Conservation (phyloP, 2,797 vertebrate genomes). For the Betta splendens region DNA sequence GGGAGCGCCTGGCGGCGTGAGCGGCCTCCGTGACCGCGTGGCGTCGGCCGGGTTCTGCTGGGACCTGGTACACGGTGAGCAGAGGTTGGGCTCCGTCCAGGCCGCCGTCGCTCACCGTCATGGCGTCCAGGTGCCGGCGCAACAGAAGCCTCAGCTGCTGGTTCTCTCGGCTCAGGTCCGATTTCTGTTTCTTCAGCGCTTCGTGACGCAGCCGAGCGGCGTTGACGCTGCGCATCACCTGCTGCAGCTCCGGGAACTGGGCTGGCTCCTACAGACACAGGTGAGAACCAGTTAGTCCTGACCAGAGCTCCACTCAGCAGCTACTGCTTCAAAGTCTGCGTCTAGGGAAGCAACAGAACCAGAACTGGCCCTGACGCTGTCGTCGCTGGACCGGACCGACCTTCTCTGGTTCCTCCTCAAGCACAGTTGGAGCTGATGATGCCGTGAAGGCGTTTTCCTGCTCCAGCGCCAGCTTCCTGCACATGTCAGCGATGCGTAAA, state of each 20-base stretch:
- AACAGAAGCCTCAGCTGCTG: constrained; percentile 35
- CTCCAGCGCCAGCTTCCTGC: constrained; percentile 28
- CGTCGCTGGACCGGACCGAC: not conserved
- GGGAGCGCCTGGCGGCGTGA: not conserved
- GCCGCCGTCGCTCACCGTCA: not conserved
- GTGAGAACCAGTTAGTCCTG: not conserved
- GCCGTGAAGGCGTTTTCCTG: not conserved
- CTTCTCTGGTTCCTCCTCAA: not conserved
- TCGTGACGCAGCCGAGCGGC: not conserved
- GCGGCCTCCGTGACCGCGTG: constrained; percentile 21
- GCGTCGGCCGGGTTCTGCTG: not conserved
- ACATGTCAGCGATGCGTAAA: constrained; percentile 17
- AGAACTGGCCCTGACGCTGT: no score
- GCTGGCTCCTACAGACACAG: not conserved
- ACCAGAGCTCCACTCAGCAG: no score
- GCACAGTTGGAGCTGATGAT: not conserved
- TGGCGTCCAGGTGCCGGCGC: constrained; percentile 34
- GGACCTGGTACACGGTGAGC: constrained; percentile 6
- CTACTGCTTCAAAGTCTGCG: no score
- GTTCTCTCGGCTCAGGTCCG: constrained; percentile 45
- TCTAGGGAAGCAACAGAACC: no score
- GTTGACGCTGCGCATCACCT: not conserved
- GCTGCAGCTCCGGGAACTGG: constrained; percentile 15
- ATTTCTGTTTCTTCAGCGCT: constrained; percentile 17
- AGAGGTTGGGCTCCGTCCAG: not conserved